Evolutionary conservation across 2,113 vertebrate species (phyloP), one percentile per base, ranked within the genome.

Genomic region (Accipiter virgatus): DNA sequence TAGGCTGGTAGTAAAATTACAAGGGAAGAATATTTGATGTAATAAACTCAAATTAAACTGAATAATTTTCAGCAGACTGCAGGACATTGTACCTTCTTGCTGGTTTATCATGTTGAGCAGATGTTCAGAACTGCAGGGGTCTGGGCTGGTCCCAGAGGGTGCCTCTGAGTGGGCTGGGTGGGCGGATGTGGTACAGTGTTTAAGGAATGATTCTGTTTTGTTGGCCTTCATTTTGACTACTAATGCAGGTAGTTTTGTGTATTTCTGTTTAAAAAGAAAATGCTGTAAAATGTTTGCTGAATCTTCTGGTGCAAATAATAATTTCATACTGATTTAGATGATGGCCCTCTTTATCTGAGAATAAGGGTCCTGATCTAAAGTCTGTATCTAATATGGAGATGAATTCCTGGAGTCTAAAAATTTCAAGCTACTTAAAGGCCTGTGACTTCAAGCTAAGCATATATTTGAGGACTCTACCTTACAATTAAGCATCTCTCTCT

Each of bases 1-100:
- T 94, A 85, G 80, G 32, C 88, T 95, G 59, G 70, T 75, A 94
- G 92, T 93, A 92, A 93, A 96, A 81, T 93, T 82, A 78, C 43
- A 86, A 84, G 53, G 74, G 42, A 91, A 94, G 91, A 91, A 71
- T 81, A 81, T 93, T 90, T 92, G 74, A 81, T 88, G 29, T 86
- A 96, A 92, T 92, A 94, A 95, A 77, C n/a, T 61, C 45, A 70
- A 91, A 81, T 95, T 43, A 82, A 93, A 95, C 16, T 40, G 40
- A 81, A 66, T 81, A 22, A 59, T 74, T 74, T 75, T 65, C 42
- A 79, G 56, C 3, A 14, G 74, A 26, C 36, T 58, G 22, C 47
- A 61, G 53, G 47, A 65, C n/a, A 1, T 43, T 68, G 40, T 34
- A 31, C 26, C 36, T 29, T 70, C 83, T 85, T 95, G 67, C 74